Evolutionary conservation across 2,888 invertebrate genomes (phyloP).

Genomic region (Sympetrum striolatum): DNA sequence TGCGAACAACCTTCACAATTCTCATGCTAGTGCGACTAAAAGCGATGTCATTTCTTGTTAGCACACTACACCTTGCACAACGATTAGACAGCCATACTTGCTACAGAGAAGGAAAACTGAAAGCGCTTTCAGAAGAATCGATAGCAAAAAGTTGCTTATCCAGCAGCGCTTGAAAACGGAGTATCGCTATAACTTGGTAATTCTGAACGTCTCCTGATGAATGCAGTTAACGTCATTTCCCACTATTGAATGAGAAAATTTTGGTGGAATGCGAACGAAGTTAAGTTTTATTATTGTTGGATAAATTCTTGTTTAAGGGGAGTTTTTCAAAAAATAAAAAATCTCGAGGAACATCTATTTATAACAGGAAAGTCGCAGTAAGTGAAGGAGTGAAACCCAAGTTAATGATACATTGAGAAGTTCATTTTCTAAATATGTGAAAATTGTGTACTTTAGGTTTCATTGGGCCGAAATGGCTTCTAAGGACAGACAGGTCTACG

Average conservation of each 20-base stretch:
- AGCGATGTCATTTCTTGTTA: constrained; percentile 8
- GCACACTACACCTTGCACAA: not conserved
- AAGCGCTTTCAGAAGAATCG: constrained; percentile 29
- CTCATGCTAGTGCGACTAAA: not conserved
- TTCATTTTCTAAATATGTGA: not conserved
- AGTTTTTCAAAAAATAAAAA: constrained; percentile 40
- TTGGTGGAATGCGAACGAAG: constrained; percentile 37
- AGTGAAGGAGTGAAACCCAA: constrained; percentile 3
- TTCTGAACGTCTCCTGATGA: not conserved
- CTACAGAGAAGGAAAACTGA: constrained; percentile 20
- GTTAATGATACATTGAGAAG: not conserved
- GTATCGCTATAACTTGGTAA: not conserved
- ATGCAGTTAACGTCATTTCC: constrained; percentile 24
- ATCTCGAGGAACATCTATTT: constrained; percentile 26
- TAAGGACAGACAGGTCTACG: constrained; percentile 18
- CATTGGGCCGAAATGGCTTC: constrained; percentile 20
- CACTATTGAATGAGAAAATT: constrained; percentile 44
- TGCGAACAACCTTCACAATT: not conserved
- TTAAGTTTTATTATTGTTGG: constrained; percentile 45
- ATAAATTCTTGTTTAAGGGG: constrained; percentile 41
- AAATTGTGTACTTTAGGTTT: not conserved
- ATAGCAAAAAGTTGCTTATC: constrained; percentile 36
- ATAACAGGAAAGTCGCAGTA: constrained; percentile 34
- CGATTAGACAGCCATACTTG: constrained; percentile 39
- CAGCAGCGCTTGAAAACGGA: constrained; percentile 23